Percentiles rank a stretch among this genome's conserved stretches.
These are phyloP conservation scores for Acleris holmiana DNA, from an alignment of 2,888 invertebrate species.

Conservation along the genomic window DNA sequence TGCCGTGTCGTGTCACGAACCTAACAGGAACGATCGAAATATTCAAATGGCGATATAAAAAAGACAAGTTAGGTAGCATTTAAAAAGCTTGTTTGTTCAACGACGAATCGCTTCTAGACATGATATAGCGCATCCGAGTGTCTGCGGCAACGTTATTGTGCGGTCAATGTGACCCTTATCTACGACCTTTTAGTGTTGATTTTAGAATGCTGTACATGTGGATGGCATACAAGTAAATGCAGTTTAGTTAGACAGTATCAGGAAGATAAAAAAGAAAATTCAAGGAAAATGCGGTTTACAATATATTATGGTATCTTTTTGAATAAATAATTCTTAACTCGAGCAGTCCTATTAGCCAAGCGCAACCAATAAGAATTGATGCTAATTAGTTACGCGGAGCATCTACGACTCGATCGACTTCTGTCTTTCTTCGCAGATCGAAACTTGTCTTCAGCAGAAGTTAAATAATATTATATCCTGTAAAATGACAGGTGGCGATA, in stretches of 20 bases:
- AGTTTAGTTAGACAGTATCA: slow-evolving; percentile 34
- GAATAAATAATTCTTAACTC: slow-evolving; percentile 13
- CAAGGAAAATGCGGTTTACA: slow-evolving; percentile 19
- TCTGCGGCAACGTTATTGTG: slow-evolving; percentile 16
- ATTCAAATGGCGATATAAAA: slow-evolving; percentile 84
- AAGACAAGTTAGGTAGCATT: slow-evolving; percentile 84
- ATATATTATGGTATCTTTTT: slow-evolving; percentile 13
- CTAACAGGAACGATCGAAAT: slow-evolving; percentile 79
- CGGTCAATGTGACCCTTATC: slow-evolving; percentile 3
- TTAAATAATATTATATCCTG: too few relatives aligned
- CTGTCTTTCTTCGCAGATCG: too few relatives aligned
- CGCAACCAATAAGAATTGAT: neutral
- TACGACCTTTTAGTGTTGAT: neutral
- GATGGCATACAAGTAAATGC: slow-evolving; percentile 20
- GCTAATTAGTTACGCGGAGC: neutral
- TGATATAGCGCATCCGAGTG: slow-evolving; percentile 64
- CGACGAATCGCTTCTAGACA: slow-evolving; percentile 81
- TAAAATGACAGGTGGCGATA: slow-evolving; percentile 2
- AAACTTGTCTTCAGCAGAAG: too few relatives aligned
- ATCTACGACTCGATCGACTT: too few relatives aligned
- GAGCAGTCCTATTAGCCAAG: neutral
- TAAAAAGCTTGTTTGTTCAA: slow-evolving; percentile 83
- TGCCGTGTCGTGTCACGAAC: slow-evolving; percentile 83
- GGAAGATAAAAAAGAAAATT: slow-evolving; percentile 28
- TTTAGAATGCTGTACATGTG: slow-evolving; percentile 6